Conservation (phyloP, 2,797 vertebrate genomes). For the Hippocampus kuda region DNA sequence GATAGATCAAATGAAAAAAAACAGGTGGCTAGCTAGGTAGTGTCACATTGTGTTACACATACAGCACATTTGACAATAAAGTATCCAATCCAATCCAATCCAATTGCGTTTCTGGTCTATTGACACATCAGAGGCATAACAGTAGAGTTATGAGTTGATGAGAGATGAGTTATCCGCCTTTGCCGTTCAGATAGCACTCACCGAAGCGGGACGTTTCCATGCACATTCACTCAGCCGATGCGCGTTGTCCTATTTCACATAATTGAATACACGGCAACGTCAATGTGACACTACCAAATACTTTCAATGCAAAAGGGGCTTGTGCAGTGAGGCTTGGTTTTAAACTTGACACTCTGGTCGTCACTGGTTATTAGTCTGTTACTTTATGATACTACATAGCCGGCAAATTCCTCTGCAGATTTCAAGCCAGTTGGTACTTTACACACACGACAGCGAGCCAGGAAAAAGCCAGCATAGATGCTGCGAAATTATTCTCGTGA, state of each 20-base stretch:
- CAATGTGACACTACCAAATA: background rate
- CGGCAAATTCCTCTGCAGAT: background rate
- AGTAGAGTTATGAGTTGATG: background rate
- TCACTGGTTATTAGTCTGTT: background rate
- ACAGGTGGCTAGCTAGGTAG: no score
- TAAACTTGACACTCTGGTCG: background rate
- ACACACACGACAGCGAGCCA: background rate
- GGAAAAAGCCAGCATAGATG: background rate
- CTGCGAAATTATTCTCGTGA: background rate
- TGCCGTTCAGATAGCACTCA: background rate
- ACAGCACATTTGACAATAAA: no score
- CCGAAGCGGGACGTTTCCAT: background rate
- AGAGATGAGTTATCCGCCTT: background rate
- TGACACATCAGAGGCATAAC: background rate
- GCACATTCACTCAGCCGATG: background rate
- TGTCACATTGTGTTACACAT: no score
- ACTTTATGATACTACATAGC: background rate
- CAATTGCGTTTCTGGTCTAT: background rate
- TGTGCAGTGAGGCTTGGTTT: background rate
- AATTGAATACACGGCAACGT: background rate
- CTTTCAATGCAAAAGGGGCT: background rate
- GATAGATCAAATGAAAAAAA: background rate
- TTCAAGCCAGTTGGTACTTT: background rate
- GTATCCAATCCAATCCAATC: no score
- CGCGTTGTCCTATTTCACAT: background rate